Evolutionary conservation across 2,113 vertebrate genomes (phyloP).

Genomic region (Eptatretus burgeri): DNA sequence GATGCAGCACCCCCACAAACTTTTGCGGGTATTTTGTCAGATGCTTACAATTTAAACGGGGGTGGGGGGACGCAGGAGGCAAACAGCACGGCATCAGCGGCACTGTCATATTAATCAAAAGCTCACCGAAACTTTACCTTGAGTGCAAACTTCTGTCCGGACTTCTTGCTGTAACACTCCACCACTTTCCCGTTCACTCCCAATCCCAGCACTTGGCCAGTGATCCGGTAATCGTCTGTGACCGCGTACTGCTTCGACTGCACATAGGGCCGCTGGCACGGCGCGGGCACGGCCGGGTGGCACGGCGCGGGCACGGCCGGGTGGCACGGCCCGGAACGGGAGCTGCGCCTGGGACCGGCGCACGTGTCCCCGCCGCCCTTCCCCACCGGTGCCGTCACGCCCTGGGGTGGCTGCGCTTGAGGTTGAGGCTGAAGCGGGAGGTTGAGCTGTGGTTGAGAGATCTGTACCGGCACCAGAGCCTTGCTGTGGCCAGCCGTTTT

Average conservation of each 20-base stretch:
- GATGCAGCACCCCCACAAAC: too few species aligned
- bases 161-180: slow-evolving; percentile 52
- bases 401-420: too few species aligned
- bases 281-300: slow-evolving; percentile 1
- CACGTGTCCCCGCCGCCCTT: neutral
- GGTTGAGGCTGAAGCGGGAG: too few species aligned
- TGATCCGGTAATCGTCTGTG: slow-evolving; percentile 76
- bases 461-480: too few species aligned
- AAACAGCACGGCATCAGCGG: too few species aligned
- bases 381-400: too few species aligned
- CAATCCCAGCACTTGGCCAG: slow-evolving; percentile 60
- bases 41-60: too few species aligned
- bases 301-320: neutral
- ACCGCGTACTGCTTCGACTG: slow-evolving; percentile 73
- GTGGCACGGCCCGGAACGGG: neutral
- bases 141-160: slow-evolving; percentile 62
- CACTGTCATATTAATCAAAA: too few species aligned
- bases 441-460: too few species aligned
- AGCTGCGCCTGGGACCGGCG: neutral
- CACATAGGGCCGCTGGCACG: slow-evolving; percentile 18
- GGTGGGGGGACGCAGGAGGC: too few species aligned
- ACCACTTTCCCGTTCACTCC: slow-evolving; percentile 89
- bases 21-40: too few species aligned
- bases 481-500: too few species aligned
- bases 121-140: slow-evolving; percentile 26